Evolutionary conservation across 1,140 invertebrate genomes (phyloP).

Genomic region (Zaprionus inermis): DNA sequence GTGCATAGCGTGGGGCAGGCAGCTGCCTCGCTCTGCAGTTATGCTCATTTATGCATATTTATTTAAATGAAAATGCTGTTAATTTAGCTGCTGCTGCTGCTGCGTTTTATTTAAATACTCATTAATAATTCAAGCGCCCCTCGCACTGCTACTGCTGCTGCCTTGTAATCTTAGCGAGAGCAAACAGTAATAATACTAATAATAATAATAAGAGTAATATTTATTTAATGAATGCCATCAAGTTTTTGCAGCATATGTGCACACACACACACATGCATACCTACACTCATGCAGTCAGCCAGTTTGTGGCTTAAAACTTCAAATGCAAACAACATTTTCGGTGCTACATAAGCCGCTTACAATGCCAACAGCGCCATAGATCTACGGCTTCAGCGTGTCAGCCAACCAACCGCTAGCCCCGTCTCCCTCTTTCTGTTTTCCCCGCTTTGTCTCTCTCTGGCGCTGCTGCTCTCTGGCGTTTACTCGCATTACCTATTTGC

Average conservation of each 20-base stretch:
- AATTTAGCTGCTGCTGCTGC: conserved; percentile 72
- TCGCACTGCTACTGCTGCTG: background rate
- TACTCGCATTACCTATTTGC: conserved; percentile 66
- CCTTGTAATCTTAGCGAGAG: conserved; percentile 65
- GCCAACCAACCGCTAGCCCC: conserved; percentile 16
- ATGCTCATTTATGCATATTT: conserved; percentile 67
- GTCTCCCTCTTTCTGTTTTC: conserved; percentile 20
- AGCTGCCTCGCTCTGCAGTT: background rate
- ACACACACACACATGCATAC: background rate
- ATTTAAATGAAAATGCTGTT: conserved; percentile 79
- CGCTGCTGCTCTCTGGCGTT: conserved; percentile 16
- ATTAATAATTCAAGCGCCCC: conserved; percentile 76
- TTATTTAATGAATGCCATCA: conserved; percentile 77
- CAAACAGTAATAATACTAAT: conserved; percentile 53
- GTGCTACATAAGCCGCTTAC: conserved; percentile 76
- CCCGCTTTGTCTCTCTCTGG: background rate
- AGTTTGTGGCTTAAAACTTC: conserved; percentile 78
- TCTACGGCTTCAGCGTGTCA: conserved; percentile 10
- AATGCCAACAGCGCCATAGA: conserved; percentile 62
- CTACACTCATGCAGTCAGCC: conserved; percentile 50
- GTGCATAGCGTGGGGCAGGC: background rate
- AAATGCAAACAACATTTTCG: conserved; percentile 75
- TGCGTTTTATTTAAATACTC: conserved; percentile 69
- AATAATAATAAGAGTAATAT: conserved; percentile 67
- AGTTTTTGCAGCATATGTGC: conserved; percentile 48